phyloP scores from a whole-genome alignment of 1,140 invertebrate genomes.

The Drosophila orena region DNA sequence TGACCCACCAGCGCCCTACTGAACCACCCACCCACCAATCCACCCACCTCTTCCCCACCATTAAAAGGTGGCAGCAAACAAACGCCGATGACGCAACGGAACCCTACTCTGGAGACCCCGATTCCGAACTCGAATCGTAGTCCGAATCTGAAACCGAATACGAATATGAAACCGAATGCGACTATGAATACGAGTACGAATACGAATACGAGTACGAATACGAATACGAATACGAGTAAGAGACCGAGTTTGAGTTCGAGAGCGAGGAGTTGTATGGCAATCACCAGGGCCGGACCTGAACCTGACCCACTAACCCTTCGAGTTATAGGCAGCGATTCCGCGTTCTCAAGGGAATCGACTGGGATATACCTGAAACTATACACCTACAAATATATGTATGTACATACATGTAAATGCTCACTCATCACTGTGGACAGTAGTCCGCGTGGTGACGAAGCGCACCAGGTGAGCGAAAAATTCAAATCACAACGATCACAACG shows the following conservation, averaged over 20 bases:
- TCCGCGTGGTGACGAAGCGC: too few species aligned
- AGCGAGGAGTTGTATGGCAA: background rate
- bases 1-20: background rate
- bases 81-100: slow-evolving; percentile 71
- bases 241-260: background rate
- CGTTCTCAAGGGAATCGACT: background rate
- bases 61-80: slow-evolving; percentile 46
- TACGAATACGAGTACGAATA: background rate
- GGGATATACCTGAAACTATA: background rate
- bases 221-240: background rate
- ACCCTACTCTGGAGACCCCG: slow-evolving; percentile 57
- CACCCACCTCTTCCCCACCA: slow-evolving; percentile 1
- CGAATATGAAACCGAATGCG: background rate
- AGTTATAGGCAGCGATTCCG: slow-evolving; percentile 10
- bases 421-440: background rate
- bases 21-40: background rate
- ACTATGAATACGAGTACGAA: background rate
- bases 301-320: slow-evolving; percentile 37
- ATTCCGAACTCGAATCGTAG: slow-evolving; percentile 8
- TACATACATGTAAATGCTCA: too few species aligned
- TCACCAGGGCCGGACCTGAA: slow-evolving; percentile 32
- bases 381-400: background rate
- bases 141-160: slow-evolving; percentile 13
- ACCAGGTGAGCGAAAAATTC: too few species aligned
- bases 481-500: too few species aligned